phyloP scores from a whole-genome alignment of 2,888 invertebrate genomes.

The Orthonychiurus folsomi region DNA sequence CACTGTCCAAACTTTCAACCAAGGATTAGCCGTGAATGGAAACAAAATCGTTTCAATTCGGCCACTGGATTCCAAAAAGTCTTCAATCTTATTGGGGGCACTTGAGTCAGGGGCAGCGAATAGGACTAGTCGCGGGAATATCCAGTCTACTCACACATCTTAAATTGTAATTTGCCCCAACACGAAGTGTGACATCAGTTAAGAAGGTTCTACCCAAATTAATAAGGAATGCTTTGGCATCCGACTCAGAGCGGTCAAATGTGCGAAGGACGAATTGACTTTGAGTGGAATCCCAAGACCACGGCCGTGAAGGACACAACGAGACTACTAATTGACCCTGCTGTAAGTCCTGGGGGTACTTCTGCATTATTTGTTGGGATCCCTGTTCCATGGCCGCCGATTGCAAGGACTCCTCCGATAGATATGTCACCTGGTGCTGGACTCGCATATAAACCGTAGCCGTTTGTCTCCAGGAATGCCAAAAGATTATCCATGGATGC shows the following conservation, averaged over 20 bases:
- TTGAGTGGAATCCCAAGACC: conserved; percentile 16
- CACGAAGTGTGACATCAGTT: conserved; percentile 7
- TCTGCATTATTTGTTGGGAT: conserved; percentile 1
- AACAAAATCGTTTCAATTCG: conserved; percentile 11
- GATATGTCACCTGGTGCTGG: conserved; percentile 25
- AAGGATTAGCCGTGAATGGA: conserved; percentile 26
- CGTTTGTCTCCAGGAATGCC: conserved; percentile 20
- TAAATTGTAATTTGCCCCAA: not conserved
- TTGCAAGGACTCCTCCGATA: conserved; percentile 27
- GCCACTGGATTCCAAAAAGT: conserved; percentile 5
- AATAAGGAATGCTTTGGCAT: conserved; percentile 20
- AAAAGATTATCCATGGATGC: conserved; percentile 22
- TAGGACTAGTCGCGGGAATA: conserved; percentile 1
- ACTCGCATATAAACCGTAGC: conserved; percentile 13
- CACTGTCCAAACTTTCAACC: conserved; percentile 22
- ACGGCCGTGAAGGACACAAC: conserved; percentile 24
- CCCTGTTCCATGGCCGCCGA: conserved; percentile 27
- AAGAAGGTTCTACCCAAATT: conserved; percentile 8
- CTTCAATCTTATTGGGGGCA: no score
- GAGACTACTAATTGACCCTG: conserved; percentile 25
- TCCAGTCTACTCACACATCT: conserved; percentile 11
- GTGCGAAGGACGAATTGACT: conserved; percentile 18
- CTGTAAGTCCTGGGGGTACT: not conserved
- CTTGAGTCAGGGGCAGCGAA: no score
- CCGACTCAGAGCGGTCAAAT: conserved; percentile 20